A percentile compares a stretch with the other conserved stretches of the same genome.
Evolutionary conservation across 2,888 invertebrate species (phyloP).

Genomic region (Eristalinus sepulchralis): DNA sequence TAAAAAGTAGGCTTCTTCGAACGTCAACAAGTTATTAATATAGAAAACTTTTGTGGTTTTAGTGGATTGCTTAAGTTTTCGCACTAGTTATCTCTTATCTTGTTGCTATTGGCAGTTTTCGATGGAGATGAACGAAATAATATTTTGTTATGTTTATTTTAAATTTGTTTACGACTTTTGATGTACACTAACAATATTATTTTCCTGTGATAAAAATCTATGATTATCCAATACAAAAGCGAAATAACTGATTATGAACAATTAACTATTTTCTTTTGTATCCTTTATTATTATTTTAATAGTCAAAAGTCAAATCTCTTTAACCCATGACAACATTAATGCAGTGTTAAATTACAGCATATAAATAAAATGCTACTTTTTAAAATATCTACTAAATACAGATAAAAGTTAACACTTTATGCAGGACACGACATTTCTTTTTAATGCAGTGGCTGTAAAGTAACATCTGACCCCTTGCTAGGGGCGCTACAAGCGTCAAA

Average conservation of each 20-base stretch:
- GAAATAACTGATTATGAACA: too few relatives aligned
- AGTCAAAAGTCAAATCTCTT: background rate
- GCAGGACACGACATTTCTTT: constrained; percentile 24
- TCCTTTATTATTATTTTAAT: background rate
- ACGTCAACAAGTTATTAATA: constrained; percentile 55
- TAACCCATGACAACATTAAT: background rate
- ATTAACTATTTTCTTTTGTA: background rate
- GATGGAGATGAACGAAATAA: background rate
- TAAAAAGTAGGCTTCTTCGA: constrained; percentile 21
- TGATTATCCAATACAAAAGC: too few relatives aligned
- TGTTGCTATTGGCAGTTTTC: constrained; percentile 28
- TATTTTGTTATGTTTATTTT: background rate
- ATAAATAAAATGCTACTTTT: constrained; percentile 3
- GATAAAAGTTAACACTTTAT: constrained; percentile 43
- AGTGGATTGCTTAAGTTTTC: constrained; percentile 25
- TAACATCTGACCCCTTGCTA: constrained; percentile 46
- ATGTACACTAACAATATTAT: too few relatives aligned
- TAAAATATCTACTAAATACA: constrained; percentile 30
- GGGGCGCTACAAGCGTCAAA: constrained; percentile 12
- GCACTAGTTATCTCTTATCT: constrained; percentile 27
- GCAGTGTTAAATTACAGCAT: background rate
- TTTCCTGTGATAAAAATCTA: too few relatives aligned
- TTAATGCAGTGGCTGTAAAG: constrained; percentile 40
- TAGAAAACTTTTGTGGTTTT: constrained; percentile 33
- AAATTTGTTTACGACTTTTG: too few relatives aligned